Evolutionary conservation across 2,113 vertebrate genomes (phyloP).

Genomic region (Gallinago jamesoni): DNA sequence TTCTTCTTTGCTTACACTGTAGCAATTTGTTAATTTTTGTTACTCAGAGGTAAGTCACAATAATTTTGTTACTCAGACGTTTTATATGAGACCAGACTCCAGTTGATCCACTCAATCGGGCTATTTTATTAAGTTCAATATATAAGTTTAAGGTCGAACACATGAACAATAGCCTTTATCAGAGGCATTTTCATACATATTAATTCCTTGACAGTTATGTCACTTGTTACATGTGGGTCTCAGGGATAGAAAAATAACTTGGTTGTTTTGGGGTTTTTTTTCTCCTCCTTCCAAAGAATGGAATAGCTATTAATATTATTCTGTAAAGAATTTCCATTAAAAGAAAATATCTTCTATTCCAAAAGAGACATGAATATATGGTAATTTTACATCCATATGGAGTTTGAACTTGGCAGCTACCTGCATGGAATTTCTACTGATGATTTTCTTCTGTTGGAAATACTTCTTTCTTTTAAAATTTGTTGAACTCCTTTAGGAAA

Average conservation of each 20-base stretch:
- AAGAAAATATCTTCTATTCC: not conserved
- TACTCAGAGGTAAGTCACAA: not conserved
- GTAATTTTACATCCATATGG: conserved; percentile 22
- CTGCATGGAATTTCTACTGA: conserved; percentile 15
- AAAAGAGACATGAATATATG: not conserved
- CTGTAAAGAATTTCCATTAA: not conserved
- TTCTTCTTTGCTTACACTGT: not conserved
- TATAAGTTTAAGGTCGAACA: not conserved
- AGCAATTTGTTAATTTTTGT: not conserved
- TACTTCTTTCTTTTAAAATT: not conserved
- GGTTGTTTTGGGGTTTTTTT: not conserved
- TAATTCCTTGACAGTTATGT: not conserved
- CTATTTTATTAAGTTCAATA: not conserved
- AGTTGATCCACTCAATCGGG: not conserved
- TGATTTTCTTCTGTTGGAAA: conserved; percentile 26
- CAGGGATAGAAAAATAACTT: not conserved
- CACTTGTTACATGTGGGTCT: not conserved
- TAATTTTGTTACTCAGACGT: not conserved
- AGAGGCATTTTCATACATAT: not conserved
- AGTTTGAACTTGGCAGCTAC: conserved; percentile 26
- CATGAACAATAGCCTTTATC: not conserved
- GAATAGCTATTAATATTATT: not conserved
- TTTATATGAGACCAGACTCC: not conserved
- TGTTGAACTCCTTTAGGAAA: not conserved
- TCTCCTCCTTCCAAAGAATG: not conserved